phyloP scores from a whole-genome alignment of 2,113 vertebrate genomes.

The Odontesthes bonariensis region DNA sequence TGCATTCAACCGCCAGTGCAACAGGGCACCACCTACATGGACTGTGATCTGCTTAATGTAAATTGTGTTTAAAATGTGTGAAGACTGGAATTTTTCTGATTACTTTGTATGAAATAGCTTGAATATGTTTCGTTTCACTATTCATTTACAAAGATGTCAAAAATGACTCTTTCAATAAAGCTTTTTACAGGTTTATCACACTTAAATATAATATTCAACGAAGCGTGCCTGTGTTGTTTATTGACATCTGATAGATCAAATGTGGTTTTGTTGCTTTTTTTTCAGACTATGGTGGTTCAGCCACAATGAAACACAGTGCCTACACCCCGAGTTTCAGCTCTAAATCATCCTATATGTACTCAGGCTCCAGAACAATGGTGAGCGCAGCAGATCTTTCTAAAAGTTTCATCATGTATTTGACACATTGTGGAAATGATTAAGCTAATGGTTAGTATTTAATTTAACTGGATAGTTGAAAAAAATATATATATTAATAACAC shows the following conservation, averaged over 20 bases:
- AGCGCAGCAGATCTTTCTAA: constrained; percentile 40
- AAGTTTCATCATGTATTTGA: neutral
- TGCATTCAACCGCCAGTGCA: constrained; percentile 1
- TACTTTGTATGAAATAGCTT: neutral
- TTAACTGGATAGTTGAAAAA: neutral
- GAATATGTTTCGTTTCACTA: neutral
- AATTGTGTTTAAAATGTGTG: constrained; percentile 3
- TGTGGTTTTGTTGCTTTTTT: constrained; percentile 25
- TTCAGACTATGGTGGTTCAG: constrained; percentile 78
- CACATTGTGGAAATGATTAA: constrained; percentile 4
- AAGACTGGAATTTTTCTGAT: neutral
- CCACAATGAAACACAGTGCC: constrained; percentile 76
- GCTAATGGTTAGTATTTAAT: constrained; percentile 1
- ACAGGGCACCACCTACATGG: constrained; percentile 38
- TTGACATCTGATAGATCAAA: neutral
- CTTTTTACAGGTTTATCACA: neutral
- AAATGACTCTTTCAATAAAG: no score
- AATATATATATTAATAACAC: neutral
- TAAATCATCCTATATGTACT: constrained; percentile 76
- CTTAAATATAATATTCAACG: constrained; percentile 4
- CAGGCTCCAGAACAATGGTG: constrained; percentile 67
- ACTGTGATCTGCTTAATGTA: constrained; percentile 10
- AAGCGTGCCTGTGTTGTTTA: constrained; percentile 4
- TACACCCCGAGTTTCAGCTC: constrained; percentile 78
- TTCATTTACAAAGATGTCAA: neutral